Conservation (phyloP, 2,113 vertebrate species). For the Ellobius talpinus region DNA sequence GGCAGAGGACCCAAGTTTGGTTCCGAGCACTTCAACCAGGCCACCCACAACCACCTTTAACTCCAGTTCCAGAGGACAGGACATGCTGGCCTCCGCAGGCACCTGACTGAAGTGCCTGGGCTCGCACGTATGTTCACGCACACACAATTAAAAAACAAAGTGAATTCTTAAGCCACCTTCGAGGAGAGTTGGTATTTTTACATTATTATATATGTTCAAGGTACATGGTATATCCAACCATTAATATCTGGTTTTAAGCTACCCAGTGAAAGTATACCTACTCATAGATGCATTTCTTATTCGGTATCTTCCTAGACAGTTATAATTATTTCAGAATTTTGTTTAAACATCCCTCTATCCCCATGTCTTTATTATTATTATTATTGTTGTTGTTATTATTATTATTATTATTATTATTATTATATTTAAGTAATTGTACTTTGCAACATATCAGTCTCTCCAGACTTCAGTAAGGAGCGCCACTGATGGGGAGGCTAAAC, state of each 20-base stretch:
- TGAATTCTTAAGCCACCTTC: neutral
- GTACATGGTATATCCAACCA: neutral
- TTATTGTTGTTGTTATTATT: neutral
- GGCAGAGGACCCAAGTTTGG: neutral
- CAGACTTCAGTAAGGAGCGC: neutral
- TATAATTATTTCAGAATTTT: neutral
- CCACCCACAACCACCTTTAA: neutral
- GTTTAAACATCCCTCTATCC: neutral
- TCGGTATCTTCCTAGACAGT: neutral
- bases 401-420: too few relatives aligned
- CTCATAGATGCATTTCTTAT: neutral
- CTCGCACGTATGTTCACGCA: neutral
- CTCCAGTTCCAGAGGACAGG: neutral
- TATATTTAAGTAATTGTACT: neutral
- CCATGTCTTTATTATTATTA: neutral
- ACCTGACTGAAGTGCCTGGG: neutral
- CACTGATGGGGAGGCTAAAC: neutral
- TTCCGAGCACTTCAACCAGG: neutral
- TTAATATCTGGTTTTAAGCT: neutral
- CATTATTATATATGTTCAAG: neutral
- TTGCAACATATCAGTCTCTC: too few relatives aligned
- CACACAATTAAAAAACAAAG: neutral
- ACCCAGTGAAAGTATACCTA: neutral
- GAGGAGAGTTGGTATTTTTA: neutral
- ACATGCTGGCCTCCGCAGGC: neutral